Percentiles rank a stretch among this genome's conserved stretches.
phyloP scores from a whole-genome alignment of 2,113 vertebrate genomes.

The Neogale vison region DNA sequence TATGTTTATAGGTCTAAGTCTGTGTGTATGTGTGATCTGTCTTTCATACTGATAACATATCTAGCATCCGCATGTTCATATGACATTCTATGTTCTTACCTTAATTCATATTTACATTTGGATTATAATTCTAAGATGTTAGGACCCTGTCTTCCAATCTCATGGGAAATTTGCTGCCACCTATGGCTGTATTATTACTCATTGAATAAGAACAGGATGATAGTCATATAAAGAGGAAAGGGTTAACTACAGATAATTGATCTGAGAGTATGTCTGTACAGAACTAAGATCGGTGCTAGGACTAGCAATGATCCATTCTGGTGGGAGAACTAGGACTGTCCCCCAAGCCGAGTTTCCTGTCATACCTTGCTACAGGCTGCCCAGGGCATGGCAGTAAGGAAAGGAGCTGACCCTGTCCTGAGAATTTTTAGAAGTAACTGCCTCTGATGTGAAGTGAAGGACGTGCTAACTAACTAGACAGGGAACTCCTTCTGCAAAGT shows the following conservation, averaged over 20 bases:
- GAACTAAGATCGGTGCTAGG: neutral
- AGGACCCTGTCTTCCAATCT: neutral
- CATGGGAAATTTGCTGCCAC: neutral
- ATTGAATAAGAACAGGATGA: neutral
- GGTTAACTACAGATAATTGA: neutral
- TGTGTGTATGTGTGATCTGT: neutral
- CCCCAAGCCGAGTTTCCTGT: neutral
- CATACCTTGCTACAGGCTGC: neutral
- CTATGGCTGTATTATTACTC: neutral
- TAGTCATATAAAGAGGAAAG: neutral
- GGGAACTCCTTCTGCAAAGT: neutral
- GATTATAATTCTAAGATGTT: neutral
- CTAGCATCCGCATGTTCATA: neutral
- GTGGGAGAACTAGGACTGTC: neutral
- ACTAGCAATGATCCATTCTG: neutral
- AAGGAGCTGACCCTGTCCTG: neutral
- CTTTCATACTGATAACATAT: neutral
- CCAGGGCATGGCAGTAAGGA: neutral
- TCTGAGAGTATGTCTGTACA: neutral
- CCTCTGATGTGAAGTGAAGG: neutral
- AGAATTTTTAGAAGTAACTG: conserved; percentile 18
- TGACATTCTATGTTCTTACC: neutral
- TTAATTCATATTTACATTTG: neutral
- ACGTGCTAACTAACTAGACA: neutral
- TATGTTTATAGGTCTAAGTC: neutral